phyloP scores from a whole-genome alignment of 2,888 invertebrate genomes.

The Ophion ventricosus region DNA sequence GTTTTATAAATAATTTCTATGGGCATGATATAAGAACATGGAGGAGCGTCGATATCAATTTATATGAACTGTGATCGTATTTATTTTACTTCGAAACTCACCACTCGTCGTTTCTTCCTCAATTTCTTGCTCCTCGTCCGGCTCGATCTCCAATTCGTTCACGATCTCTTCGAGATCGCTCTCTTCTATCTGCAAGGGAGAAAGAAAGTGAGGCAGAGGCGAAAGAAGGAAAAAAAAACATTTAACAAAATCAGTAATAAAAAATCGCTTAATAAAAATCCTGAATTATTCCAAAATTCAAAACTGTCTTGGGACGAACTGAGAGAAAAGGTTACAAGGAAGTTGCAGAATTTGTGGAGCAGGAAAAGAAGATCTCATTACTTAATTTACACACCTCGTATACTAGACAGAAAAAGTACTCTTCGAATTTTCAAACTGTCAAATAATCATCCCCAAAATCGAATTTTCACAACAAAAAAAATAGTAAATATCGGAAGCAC shows the following conservation, averaged over 20 bases:
- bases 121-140: constrained; percentile 74
- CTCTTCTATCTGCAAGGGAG: constrained; percentile 73
- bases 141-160: constrained; percentile 77
- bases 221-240: not conserved
- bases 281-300: not conserved
- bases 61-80: not conserved
- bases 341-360: not conserved
- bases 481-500: too few species aligned
- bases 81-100: constrained; percentile 67
- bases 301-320: not conserved
- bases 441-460: too few species aligned
- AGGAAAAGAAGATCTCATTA: not conserved
- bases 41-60: constrained; percentile 69
- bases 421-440: too few species aligned
- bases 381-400: too few species aligned
- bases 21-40: constrained; percentile 70
- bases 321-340: not conserved
- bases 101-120: constrained; percentile 81
- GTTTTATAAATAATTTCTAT: constrained; percentile 22
- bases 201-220: not conserved
- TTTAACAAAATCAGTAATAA: not conserved
- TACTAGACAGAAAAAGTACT: too few species aligned
- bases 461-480: too few species aligned
- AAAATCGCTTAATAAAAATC: not conserved
- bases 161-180: constrained; percentile 77